A percentile compares a stretch with the other conserved stretches of the same genome.
These are phyloP conservation scores for Columbina picui DNA, from an alignment of 2,113 vertebrate genomes.

Conservation along the genomic window DNA sequence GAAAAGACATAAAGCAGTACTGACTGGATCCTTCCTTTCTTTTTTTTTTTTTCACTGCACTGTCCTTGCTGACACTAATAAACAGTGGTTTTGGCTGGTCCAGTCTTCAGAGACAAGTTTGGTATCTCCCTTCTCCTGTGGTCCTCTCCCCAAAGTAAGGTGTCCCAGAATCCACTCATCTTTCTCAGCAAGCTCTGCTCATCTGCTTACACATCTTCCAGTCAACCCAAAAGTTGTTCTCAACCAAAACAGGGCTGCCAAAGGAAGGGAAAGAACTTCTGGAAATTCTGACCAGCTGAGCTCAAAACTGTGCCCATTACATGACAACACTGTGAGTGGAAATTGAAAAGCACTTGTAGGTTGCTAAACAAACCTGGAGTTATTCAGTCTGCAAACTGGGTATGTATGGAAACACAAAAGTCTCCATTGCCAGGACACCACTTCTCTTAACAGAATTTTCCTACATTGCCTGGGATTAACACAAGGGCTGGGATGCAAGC, in stretches of 20 bases:
- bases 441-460: neutral
- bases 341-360: neutral
- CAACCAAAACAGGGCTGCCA: neutral
- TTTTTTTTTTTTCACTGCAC: neutral
- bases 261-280: neutral
- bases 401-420: neutral
- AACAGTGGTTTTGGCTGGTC: neutral
- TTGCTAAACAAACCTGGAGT: neutral
- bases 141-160: neutral
- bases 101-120: neutral
- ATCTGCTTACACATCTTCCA: neutral
- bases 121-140: neutral
- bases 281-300: neutral
- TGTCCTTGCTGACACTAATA: neutral
- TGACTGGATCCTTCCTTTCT: neutral
- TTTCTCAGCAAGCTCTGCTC: neutral
- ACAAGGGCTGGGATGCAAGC: neutral
- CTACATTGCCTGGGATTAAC: neutral
- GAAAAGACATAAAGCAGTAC: neutral
- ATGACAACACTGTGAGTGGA: neutral
- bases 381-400: neutral
- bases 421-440: rapidly evolving
- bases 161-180: neutral
- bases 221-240: neutral
- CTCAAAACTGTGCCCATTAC: neutral